phyloP scores from a whole-genome alignment of 2,888 invertebrate genomes.

The Amiota communis region DNA sequence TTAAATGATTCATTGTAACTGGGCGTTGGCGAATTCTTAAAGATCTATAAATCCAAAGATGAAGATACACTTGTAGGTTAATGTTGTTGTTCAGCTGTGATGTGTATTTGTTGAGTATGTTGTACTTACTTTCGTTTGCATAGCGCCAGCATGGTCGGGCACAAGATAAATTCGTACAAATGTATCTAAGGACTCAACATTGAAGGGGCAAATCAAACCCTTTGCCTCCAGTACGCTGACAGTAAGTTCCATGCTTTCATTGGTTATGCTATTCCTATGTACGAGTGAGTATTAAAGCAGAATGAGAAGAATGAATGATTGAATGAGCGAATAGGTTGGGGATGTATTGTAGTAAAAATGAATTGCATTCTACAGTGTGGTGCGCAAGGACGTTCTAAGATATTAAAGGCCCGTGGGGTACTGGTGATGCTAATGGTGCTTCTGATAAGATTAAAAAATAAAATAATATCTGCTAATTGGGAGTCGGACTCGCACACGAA shows the following conservation, averaged over 20 bases:
- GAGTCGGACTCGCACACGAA: too few species aligned
- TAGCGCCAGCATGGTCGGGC: constrained; percentile 80
- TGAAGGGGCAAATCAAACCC: constrained; percentile 79
- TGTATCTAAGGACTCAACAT: constrained; percentile 79
- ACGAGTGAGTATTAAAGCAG: not conserved
- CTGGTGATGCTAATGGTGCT: too few species aligned
- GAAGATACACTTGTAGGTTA: not conserved
- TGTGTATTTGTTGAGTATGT: not conserved
- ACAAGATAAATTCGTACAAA: constrained; percentile 84
- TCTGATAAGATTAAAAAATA: too few species aligned
- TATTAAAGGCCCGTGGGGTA: too few species aligned
- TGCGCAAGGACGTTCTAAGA: not conserved
- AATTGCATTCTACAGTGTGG: not conserved
- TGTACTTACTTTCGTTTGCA: constrained; percentile 79
- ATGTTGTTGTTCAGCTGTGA: too few species aligned
- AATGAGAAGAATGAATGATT: constrained; percentile 19
- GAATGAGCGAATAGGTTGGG: not conserved
- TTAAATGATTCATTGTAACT: constrained; percentile 86
- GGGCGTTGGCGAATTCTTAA: constrained; percentile 80
- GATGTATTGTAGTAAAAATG: not conserved
- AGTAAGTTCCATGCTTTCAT: constrained; percentile 70
- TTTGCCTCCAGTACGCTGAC: constrained; percentile 86
- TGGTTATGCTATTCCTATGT: constrained; percentile 64
- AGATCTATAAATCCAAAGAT: constrained; percentile 71
- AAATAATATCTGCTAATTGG: too few species aligned